Evolutionary conservation across 2,113 vertebrate genomes (phyloP).

Genomic region (Alectura lathami): DNA sequence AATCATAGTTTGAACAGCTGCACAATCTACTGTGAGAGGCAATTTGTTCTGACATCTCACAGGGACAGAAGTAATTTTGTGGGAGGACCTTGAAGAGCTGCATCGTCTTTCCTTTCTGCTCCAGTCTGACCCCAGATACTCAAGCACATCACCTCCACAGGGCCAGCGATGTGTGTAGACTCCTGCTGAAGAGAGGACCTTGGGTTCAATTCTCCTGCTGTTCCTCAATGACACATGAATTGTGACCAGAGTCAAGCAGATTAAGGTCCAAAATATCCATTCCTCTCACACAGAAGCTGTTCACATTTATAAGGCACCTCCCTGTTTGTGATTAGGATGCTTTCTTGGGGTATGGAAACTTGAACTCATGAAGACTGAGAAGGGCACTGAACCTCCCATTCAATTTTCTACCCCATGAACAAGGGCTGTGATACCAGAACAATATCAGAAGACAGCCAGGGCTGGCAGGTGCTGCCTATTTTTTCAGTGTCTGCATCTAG

Average conservation of each 20-base stretch:
- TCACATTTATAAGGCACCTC: slow-evolving; percentile 11
- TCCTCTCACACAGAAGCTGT: slow-evolving; percentile 42
- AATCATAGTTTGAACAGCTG: slow-evolving; percentile 56
- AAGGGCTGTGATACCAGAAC: not conserved
- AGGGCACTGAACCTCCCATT: not conserved
- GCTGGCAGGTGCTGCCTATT: not conserved
- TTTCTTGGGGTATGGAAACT: slow-evolving; percentile 14
- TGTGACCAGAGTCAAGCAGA: not conserved
- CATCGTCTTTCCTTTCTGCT: not conserved
- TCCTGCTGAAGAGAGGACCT: not conserved
- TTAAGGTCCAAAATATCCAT: slow-evolving; percentile 19
- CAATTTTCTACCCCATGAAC: not conserved
- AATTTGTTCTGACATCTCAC: slow-evolving; percentile 50
- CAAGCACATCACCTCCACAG: not conserved
- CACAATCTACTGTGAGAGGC: not conserved
- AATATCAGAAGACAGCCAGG: not conserved
- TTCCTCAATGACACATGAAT: not conserved
- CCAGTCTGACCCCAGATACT: not conserved
- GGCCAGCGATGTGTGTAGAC: not conserved
- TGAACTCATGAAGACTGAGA: not conserved
- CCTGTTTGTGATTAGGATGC: not conserved
- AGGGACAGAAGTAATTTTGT: slow-evolving; percentile 33
- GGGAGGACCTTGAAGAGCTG: not conserved
- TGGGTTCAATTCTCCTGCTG: not conserved
- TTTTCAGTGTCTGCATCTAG: not conserved